A percentile compares a stretch with the other conserved stretches of the same genome.
phyloP scores from a whole-genome alignment of 2,888 invertebrate species.

The Microplitis manilae region DNA sequence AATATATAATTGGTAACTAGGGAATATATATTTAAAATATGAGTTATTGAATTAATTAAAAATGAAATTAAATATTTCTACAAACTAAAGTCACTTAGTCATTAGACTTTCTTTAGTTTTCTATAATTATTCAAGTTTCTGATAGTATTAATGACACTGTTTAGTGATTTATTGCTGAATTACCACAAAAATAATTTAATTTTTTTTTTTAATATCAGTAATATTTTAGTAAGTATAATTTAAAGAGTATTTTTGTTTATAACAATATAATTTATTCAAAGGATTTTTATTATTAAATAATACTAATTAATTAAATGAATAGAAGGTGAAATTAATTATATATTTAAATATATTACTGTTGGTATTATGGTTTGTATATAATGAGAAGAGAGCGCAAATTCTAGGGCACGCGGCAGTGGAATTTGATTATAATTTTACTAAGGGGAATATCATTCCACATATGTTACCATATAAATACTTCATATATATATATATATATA shows the following conservation, averaged over 20 bases:
- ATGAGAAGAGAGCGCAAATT: slow-evolving; percentile 4
- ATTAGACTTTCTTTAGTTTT: not conserved
- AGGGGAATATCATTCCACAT: slow-evolving; percentile 10
- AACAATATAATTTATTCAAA: not conserved
- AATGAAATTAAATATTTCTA: too few species aligned
- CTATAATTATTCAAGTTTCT: not conserved
- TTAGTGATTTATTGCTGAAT: not conserved
- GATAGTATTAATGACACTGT: not conserved
- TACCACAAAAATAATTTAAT: not conserved
- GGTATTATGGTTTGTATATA: not conserved
- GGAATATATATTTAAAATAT: too few species aligned
- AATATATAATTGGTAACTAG: too few species aligned
- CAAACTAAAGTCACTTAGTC: too few species aligned
- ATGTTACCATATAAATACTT: slow-evolving; percentile 10
- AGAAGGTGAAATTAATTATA: slow-evolving; percentile 5
- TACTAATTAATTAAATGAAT: not conserved
- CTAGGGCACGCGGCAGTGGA: slow-evolving; percentile 24
- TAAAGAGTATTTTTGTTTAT: too few species aligned
- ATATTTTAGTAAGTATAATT: not conserved
- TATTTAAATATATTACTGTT: not conserved
- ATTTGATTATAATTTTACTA: slow-evolving; percentile 29
- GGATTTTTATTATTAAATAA: not conserved
- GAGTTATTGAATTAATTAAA: too few species aligned
- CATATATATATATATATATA: not conserved
- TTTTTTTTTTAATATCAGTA: not conserved